Evolutionary conservation across 2,888 invertebrate genomes (phyloP).

Genomic region (Hyposoter didymator): DNA sequence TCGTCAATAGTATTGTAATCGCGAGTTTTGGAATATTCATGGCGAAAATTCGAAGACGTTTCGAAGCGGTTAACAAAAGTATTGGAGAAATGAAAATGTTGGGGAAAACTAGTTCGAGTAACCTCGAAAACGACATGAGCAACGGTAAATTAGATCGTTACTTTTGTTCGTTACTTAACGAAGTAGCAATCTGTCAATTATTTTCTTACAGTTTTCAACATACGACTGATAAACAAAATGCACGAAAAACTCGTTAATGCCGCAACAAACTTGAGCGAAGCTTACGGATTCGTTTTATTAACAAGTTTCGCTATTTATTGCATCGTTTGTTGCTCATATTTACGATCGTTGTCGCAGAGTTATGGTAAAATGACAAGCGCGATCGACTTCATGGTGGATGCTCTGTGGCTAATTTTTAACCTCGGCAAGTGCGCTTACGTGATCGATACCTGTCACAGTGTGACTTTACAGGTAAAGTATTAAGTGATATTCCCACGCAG

Average conservation of each 20-base stretch:
- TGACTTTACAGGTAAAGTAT: conserved; percentile 48
- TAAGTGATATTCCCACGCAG: background rate
- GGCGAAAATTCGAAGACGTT: conserved; percentile 60
- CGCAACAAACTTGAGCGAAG: conserved; percentile 54
- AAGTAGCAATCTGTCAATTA: background rate
- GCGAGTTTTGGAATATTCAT: conserved; percentile 60
- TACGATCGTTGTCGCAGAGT: conserved; percentile 36
- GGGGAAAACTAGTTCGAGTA: conserved; percentile 40
- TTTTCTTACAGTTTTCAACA: conserved; percentile 60
- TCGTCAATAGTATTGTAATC: conserved; percentile 63
- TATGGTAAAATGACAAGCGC: background rate
- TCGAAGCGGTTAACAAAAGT: conserved; percentile 63
- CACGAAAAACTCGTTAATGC: conserved; percentile 61
- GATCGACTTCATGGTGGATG: conserved; percentile 58
- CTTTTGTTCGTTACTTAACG: background rate
- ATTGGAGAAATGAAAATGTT: conserved; percentile 51
- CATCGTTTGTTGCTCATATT: conserved; percentile 54
- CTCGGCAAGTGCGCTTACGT: conserved; percentile 60
- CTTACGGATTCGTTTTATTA: conserved; percentile 54
- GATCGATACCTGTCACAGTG: conserved; percentile 54
- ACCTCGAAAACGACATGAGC: conserved; percentile 62
- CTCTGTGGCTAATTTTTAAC: conserved; percentile 61
- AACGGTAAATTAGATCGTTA: conserved; percentile 54
- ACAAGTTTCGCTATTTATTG: conserved; percentile 58
- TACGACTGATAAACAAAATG: conserved; percentile 61